Evolutionary conservation across 2,888 invertebrate genomes (phyloP), one percentile per base, ranked within the genome.

Genomic region (Drosophila parthenogenetica): DNA sequence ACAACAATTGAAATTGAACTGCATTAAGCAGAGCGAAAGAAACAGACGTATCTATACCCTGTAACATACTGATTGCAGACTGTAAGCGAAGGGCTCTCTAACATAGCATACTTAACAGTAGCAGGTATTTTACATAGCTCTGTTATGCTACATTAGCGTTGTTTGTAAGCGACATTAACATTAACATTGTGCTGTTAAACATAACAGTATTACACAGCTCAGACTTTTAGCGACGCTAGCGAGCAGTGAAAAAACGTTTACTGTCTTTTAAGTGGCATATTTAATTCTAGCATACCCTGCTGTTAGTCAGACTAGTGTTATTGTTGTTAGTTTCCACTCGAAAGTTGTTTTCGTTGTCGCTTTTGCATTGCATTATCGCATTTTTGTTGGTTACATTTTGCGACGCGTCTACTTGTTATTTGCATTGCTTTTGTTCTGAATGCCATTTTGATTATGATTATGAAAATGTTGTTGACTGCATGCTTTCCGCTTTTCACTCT

Each of bases 401-500:
- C 75, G 77, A 72, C 65, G 87, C 79, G 87, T 83, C 77, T 74
- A 63, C 70, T 73, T 67, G 82, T 86, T 29, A 86, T 85, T 83
- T 88, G 88, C 87, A 75, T 88, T 87, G 84, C 79, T 83, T 82
- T 88, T 84, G 79, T 86, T 86, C 87, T 89, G 89, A 85, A 87
- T 84, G 85, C 83, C 81, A 82, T 89, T 89, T 89, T 87, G 89
- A 87, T 89, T 82, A 87, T 89, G 87, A 89, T 85, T 89, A 87
- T 89, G 87, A 29, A 81, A 87, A 79, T 85, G 69, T 76, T 66
- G 87, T 76, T 84, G 81, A 75, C 77, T 71, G 69, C 70, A 74
- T 66, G 73, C 83, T 69, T 11, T 5, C 22, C 25, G 5, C 35
- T 8, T 13, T 25, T 22, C 35, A 14, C 5, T 3, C 22, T 22